Conservation (phyloP, 2,888 invertebrate species). For the Steinernema hermaphroditum region DNA sequence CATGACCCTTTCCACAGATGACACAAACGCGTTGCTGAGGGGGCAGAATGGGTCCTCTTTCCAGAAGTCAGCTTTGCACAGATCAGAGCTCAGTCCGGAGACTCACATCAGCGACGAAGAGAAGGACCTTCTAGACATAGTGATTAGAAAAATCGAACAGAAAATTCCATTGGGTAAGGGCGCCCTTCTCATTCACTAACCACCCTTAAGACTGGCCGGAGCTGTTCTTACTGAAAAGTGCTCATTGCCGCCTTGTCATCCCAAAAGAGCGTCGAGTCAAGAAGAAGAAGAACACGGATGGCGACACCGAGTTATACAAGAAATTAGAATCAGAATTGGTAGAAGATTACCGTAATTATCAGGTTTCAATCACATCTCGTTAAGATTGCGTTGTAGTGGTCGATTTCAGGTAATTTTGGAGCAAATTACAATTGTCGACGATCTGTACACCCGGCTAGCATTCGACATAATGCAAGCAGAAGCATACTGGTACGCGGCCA, state of each 20-base stretch:
- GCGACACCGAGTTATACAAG: neutral
- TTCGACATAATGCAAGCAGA: slow-evolving; percentile 46
- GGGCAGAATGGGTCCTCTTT: neutral
- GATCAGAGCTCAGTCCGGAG: neutral
- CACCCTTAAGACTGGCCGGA: slow-evolving; percentile 47
- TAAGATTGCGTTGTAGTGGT: no score
- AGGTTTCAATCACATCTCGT: no score
- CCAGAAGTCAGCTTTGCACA: neutral
- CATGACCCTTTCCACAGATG: slow-evolving; percentile 5
- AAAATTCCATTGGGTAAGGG: neutral
- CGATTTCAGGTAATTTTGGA: slow-evolving; percentile 32
- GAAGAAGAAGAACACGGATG: neutral
- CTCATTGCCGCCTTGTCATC: slow-evolving; percentile 42
- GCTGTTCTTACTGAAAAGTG: slow-evolving; percentile 45
- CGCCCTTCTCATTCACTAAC: neutral
- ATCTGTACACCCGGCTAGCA: slow-evolving; percentile 44
- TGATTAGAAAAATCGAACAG: neutral
- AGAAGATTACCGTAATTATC: slow-evolving; percentile 34
- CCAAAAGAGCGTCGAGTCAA: slow-evolving; percentile 35
- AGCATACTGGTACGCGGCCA: slow-evolving; percentile 47
- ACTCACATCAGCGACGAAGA: neutral
- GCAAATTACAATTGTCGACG: slow-evolving; percentile 36
- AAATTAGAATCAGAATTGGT: slow-evolving; percentile 29
- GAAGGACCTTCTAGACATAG: slow-evolving; percentile 8
- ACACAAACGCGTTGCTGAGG: neutral